These are phyloP conservation scores for Drosophila biarmipes DNA, from an alignment of 1,140 invertebrate species.

Conservation along the genomic window DNA sequence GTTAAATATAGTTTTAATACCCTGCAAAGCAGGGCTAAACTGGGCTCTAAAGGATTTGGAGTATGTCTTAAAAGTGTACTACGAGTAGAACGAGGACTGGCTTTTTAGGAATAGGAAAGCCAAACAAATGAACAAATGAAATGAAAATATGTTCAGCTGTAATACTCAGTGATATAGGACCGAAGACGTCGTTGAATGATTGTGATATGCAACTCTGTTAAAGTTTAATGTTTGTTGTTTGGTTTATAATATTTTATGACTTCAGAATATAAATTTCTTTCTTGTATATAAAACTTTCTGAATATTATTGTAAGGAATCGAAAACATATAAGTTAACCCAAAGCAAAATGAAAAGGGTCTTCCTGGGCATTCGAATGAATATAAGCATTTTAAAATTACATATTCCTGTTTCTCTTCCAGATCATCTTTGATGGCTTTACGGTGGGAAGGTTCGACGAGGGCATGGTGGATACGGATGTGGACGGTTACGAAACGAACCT, in stretches of 20 bases:
- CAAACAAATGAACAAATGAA: no score
- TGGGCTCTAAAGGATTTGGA: conserved; percentile 1
- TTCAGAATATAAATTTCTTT: no score
- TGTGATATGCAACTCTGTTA: no score
- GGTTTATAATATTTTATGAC: no score
- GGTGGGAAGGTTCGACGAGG: conserved; percentile 89
- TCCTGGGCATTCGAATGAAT: neutral
- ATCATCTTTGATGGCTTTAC: conserved; percentile 93
- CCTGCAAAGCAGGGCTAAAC: conserved; percentile 4
- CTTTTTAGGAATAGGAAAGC: neutral
- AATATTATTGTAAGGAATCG: neutral
- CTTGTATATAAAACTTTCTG: no score
- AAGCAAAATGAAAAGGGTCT: no score
- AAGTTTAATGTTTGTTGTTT: no score
- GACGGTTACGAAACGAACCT: conserved; percentile 82
- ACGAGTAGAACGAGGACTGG: neutral
- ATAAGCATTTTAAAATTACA: conserved; percentile 7
- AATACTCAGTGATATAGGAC: no score
- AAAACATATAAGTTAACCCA: neutral
- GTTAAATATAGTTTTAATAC: conserved; percentile 62
- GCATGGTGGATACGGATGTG: conserved; percentile 82
- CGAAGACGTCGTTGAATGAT: no score
- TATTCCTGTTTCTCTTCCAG: conserved; percentile 84
- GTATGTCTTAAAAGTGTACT: neutral
- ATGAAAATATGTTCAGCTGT: neutral